Base-by-base conservation (phyloP, 2,113 vertebrate genomes). In the Chamaea fasciata region DNA sequence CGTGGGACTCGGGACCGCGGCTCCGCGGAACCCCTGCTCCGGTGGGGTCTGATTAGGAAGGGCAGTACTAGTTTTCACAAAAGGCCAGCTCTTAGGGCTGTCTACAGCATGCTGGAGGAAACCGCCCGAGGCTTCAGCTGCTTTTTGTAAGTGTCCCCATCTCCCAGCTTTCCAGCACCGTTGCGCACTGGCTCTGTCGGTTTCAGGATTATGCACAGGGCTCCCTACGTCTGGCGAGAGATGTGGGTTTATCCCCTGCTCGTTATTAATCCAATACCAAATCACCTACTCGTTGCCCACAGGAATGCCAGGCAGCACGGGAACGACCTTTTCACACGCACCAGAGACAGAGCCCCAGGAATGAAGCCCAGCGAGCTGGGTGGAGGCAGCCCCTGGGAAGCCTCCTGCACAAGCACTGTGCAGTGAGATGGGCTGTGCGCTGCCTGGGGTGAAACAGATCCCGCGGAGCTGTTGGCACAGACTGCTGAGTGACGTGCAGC, bases 171-270 rank as follows among this genome's bases (percentile, higher is more conserved):
- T 19, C 2, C 21, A 4, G 59, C 74, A 37, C 55, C 9, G 0
- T 8, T 8, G 0, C 2, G 6, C 15, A 0, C 15, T 7, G 24
- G 11, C 46, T 19, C 35, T 27, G 12, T 49, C 1, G 0, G 19
- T 13, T 27, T 21, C 52, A 17, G 47, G 23, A 1, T 50, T 9
- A 7, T 1, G 11, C 47, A 3, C 30, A 4, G 64, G 33, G 16
- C 47, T 85, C 42, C 31, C 18, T 10, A 2, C 9, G 20, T 19
- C 76, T 15, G 6, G 56, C 7, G 27, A 44, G n/a, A 73, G 15
- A 10, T 30, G 57, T 5, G 13, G 24, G 26, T 31, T 85, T 60
- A 23, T 33, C 44, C 50, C 26, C 41, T 57, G 31, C 46, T 84
- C n/a, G 18, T 52, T 14, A 11, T 46, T 59, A 77, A 52, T 24